Evolutionary conservation across 2,888 invertebrate species (phyloP).

Genomic region (Polyommatus iphigenia): DNA sequence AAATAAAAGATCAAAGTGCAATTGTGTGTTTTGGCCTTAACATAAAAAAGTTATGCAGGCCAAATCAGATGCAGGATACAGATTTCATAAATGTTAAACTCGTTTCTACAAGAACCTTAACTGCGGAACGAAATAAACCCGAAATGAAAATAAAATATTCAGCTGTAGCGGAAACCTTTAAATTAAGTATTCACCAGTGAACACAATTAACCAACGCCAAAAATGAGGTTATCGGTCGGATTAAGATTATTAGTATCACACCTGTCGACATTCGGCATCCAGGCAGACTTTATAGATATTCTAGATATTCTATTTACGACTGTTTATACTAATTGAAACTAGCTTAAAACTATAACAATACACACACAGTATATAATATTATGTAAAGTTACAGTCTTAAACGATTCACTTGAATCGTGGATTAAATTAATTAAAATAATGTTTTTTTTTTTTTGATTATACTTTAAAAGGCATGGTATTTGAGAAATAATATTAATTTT

Average conservation of each 20-base stretch:
- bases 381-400: too few relatives aligned
- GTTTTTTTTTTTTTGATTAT: too few relatives aligned
- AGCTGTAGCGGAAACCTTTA: neutral
- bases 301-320: neutral
- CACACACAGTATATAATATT: too few relatives aligned
- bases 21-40: neutral
- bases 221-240: conserved; percentile 17
- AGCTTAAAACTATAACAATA: too few relatives aligned
- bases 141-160: conserved; percentile 11
- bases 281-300: neutral
- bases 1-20: neutral
- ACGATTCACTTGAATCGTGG: too few relatives aligned
- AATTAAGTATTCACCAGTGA: conserved; percentile 10
- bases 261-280: neutral
- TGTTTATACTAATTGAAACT: neutral
- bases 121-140: neutral
- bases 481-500: too few relatives aligned
- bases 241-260: conserved; percentile 3
- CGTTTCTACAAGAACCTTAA: conserved; percentile 4
- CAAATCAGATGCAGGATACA: neutral
- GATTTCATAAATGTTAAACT: neutral
- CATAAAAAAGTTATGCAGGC: neutral
- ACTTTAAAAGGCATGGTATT: too few relatives aligned
- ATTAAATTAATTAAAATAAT: too few relatives aligned
- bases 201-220: neutral